Conservation (phyloP, 2,888 invertebrate species). For the Conomelus anceps region DNA sequence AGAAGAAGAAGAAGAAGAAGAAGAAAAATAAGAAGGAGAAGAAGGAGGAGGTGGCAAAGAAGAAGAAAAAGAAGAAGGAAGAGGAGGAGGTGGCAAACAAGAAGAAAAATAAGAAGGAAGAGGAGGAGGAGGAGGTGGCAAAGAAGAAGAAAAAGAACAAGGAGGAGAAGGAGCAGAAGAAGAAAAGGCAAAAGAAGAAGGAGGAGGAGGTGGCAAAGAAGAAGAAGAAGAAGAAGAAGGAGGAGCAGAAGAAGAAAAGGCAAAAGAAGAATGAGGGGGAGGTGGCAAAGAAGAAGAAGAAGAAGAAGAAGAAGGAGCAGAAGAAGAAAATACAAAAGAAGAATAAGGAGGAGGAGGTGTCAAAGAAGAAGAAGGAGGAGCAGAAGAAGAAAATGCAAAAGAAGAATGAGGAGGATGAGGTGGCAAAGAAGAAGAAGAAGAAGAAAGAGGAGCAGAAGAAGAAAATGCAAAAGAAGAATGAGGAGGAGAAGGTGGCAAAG, state of each 20-base stretch:
- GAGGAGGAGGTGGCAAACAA: background rate
- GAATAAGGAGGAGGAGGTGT: background rate
- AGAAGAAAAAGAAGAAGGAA: background rate
- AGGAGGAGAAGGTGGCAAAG: too few relatives aligned
- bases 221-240: background rate
- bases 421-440: background rate
- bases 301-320: background rate
- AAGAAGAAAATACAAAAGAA: background rate
- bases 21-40: background rate
- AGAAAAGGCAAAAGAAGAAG: background rate
- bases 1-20: background rate
- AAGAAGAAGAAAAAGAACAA: background rate
- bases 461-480: background rate
- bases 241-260: background rate
- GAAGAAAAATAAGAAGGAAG: background rate
- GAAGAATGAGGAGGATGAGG: background rate
- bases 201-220: background rate
- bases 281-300: background rate
- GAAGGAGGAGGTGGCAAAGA: background rate
- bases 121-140: background rate
- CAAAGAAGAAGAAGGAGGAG: background rate
- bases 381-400: background rate
- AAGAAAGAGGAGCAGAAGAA: background rate
- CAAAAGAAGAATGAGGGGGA: background rate
- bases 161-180: background rate